A percentile compares a stretch with the other conserved stretches of the same genome.
These are phyloP conservation scores for Trinectes maculatus DNA, from an alignment of 2,113 vertebrate species.

Conservation along the genomic window DNA sequence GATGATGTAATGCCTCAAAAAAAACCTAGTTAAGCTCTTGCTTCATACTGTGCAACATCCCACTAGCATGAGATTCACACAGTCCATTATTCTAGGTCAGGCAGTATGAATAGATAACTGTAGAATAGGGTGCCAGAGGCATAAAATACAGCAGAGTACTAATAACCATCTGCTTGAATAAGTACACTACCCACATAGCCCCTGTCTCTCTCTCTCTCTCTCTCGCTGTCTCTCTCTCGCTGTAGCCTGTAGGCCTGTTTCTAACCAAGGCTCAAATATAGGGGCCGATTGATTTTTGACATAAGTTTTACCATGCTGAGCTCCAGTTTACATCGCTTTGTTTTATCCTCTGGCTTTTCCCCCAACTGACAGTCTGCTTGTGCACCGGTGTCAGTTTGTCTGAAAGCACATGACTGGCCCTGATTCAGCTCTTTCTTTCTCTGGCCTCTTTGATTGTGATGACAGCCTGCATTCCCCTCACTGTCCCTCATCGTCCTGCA, in stretches of 20 bases:
- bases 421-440: slow-evolving; percentile 81
- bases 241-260: slow-evolving; percentile 23
- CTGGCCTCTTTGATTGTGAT: slow-evolving; percentile 74
- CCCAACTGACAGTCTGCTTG: slow-evolving; percentile 29
- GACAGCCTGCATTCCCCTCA: slow-evolving; percentile 77
- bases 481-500: slow-evolving; percentile 41
- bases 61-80: slow-evolving; percentile 10
- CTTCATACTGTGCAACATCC: slow-evolving; percentile 3
- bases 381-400: slow-evolving; percentile 46
- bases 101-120: slow-evolving; percentile 57
- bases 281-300: neutral
- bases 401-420: slow-evolving; percentile 75
- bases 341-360: slow-evolving; percentile 27
- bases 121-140: slow-evolving; percentile 53
- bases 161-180: slow-evolving; percentile 66
- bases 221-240: slow-evolving; percentile 27
- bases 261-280: slow-evolving; percentile 22
- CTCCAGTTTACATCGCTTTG: slow-evolving; percentile 22
- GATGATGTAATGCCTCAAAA: slow-evolving; percentile 6
- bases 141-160: slow-evolving; percentile 56
- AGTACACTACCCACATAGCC: slow-evolving; percentile 45
- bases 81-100: slow-evolving; percentile 57
- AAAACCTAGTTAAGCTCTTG: neutral
- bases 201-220: slow-evolving; percentile 31
- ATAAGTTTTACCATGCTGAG: slow-evolving; percentile 3